These are phyloP conservation scores for Alexandromys fortis DNA, from an alignment of 2,113 vertebrate genomes.

Conservation along the genomic window DNA sequence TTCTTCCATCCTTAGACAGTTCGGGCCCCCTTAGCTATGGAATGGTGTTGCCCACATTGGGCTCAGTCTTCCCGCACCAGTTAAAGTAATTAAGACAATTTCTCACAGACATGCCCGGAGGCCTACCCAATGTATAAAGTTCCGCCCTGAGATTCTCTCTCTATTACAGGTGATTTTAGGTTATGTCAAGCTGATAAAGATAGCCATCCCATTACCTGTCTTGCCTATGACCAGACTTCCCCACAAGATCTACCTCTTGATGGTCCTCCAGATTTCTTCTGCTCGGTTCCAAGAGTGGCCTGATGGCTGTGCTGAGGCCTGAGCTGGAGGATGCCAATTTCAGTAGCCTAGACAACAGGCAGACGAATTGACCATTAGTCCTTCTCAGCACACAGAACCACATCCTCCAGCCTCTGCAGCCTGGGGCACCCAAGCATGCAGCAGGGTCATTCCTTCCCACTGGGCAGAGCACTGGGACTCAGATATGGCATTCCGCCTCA, in stretches of 20 bases:
- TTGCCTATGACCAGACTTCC: background rate
- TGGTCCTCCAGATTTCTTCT: background rate
- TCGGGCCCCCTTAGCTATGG: background rate
- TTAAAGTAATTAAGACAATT: background rate
- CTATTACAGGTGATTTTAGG: background rate
- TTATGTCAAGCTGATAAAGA: background rate
- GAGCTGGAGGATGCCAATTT: rapidly evolving
- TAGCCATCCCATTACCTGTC: background rate
- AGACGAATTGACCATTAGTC: background rate
- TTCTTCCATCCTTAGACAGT: background rate
- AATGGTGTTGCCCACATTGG: background rate
- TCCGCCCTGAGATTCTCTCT: background rate
- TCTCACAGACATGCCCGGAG: background rate
- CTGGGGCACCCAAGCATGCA: background rate
- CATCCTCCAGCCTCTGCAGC: background rate
- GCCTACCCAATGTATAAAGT: background rate
- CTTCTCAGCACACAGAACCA: background rate
- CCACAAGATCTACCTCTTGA: background rate
- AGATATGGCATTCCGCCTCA: background rate
- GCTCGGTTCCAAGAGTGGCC: background rate
- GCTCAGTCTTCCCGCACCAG: background rate
- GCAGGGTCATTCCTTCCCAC: background rate
- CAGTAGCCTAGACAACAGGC: background rate
- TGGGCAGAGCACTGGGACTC: background rate
- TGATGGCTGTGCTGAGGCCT: background rate